Evolutionary conservation across 2,797 vertebrate species (phyloP), one percentile per base, ranked within the genome.

Genomic region (Eulemur mongoz): DNA sequence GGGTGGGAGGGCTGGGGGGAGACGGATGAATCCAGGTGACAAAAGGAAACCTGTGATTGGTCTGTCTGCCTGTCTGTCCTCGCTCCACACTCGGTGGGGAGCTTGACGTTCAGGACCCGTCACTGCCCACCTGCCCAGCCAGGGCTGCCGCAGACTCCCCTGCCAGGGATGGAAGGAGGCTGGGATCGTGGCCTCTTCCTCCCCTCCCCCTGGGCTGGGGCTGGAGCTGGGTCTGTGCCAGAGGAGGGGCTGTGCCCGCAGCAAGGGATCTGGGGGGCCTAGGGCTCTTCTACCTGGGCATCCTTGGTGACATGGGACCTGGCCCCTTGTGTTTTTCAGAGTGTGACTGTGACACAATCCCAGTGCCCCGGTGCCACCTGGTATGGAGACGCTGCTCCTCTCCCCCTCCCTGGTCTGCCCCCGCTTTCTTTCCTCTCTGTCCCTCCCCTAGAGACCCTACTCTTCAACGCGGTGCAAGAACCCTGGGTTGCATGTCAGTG

Each of bases 301-400:
- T 11, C 45, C 43, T 48, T 73, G 40, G n/a, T 97, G 82, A 97
- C 48, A 12, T 50, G 70, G 65, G 30, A 22, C 82, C 35, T 70
- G 73, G 1, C 38, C 86, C 35, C 78, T 96, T 89, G 13, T 98
- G n/a, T 95, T 97, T 75, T 70, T 40, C 98, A 99, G 99, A 99
- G 97, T 99, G 99, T 97, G 98, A 99, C 23, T 99, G 99, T 4
- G 99, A 99, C 70, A 99, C 98, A 52, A 99, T 99, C 17, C 88
- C 98, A 2, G 99, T 98, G 63, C 99, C 99, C 72, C 99, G 99
- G 94, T 99, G 99, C 98, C 96, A 98, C 90, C 98, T 99, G 99
- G 99, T 99, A 99, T 59, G 99, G 93, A 94, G 89, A 73, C 69
- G 1, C 35, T 85, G 22, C 12, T 35, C 48, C 32, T 67, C 22